Evolutionary conservation across 1,140 invertebrate species (phyloP), one percentile per base, ranked within the genome.

Genomic region (Branchinecta lynchi): DNA sequence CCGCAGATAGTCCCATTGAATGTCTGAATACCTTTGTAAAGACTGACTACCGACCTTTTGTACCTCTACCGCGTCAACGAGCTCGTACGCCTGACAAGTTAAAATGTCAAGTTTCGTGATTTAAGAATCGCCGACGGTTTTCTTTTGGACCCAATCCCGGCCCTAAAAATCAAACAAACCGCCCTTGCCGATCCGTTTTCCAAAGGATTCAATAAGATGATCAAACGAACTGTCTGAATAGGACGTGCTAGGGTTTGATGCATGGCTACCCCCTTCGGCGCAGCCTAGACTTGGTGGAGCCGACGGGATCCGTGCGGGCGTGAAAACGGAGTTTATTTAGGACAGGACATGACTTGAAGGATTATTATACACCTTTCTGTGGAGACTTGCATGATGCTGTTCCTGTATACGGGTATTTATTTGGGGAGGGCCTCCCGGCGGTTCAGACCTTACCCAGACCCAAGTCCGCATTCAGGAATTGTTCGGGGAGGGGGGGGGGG

Each of bases 161-260:
- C 51, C 17, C 51, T 60, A 60, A 60, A 60, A 60, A 60, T 60
- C 51, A 60, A 60, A 60, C 51, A 60, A 60, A 60, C 51, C 51
- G 51, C 51, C 51, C 51, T 60, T 12, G 17, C 51, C 17, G 51
- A 6, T 60, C 12, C 51, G 12, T 60, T 60, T 32, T 60, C 12
- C 17, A 60, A 20, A 20, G 51, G 17, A 60, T 60, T 60, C 51
- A 60, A 60, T 60, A 60, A 60, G 51, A 60, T 20, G 51, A 60
- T 60, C 51, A 60, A 60, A 60, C 51, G 51, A 60, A 60, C 51
- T 60, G 51, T 60, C 51, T 60, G 51, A 60, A 15, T 15, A 60
- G 51, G 51, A 15, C 17, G 51, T 60, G 51, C 17, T 60, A 15
- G 12, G 12, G 51, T 12, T 32, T 60, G 51, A 60, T 60, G 17